phyloP scores from a whole-genome alignment of 2,113 vertebrate genomes.

The Ginglymostoma cirratum region DNA sequence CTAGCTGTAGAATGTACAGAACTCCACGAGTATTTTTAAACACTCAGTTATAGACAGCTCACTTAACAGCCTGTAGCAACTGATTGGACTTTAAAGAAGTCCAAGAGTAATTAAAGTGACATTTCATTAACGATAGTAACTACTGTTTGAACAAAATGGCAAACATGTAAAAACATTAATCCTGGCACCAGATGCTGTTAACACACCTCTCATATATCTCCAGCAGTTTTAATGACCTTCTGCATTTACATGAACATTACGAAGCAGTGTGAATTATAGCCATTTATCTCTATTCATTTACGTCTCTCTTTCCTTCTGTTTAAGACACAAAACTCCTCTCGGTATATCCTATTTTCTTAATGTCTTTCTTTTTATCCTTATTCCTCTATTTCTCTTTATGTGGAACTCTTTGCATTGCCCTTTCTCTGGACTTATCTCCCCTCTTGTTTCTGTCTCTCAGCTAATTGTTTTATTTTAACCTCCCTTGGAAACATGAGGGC shows the following conservation, averaged over 20 bases:
- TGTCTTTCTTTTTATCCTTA: too few relatives aligned
- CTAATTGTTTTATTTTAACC: too few relatives aligned
- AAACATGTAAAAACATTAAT: neutral
- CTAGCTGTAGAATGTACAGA: neutral
- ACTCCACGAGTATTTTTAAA: neutral
- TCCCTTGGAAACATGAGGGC: too few relatives aligned
- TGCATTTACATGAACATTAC: neutral
- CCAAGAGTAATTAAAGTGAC: neutral
- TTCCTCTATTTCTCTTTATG: neutral
- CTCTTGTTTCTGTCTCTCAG: too few relatives aligned
- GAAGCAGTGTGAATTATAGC: neutral
- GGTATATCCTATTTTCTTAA: too few relatives aligned
- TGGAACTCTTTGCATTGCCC: neutral
- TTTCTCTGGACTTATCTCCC: neutral
- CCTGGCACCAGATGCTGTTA: neutral
- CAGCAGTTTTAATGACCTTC: neutral
- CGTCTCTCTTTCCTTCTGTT: neutral
- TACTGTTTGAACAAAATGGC: neutral
- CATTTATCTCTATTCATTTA: neutral
- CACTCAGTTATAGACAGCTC: neutral
- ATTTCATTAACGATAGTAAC: neutral
- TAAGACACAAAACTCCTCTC: too few relatives aligned
- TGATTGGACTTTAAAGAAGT: too few relatives aligned
- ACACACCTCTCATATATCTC: neutral
- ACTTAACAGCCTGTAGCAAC: too few relatives aligned